These are phyloP conservation scores for Danio tinwini DNA, from an alignment of 2,797 vertebrate species.

Conservation along the genomic window DNA sequence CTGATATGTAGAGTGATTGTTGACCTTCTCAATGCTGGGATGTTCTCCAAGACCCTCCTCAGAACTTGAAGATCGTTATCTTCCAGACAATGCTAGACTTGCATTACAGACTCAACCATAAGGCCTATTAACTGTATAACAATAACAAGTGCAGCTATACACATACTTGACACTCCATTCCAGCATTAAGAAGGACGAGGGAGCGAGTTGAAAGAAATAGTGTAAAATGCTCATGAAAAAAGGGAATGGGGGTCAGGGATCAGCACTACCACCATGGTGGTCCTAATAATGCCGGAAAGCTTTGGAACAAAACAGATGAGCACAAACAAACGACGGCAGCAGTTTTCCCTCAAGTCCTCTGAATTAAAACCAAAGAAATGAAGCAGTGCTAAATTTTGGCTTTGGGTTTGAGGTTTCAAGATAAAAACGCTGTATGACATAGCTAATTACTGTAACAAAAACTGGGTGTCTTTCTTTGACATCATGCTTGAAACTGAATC, in stretches of 20 bases:
- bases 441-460: conserved; percentile 25
- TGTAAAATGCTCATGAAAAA: neutral
- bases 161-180: conserved; percentile 32
- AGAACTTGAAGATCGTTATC: conserved; percentile 14
- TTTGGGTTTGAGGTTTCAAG: conserved; percentile 1
- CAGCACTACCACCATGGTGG: conserved; percentile 20
- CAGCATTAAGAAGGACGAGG: neutral
- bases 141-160: conserved; percentile 10
- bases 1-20: conserved; percentile 8
- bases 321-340: neutral
- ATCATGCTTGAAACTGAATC: neutral
- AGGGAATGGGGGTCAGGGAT: conserved; percentile 3
- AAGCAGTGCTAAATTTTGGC: neutral
- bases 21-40: conserved; percentile 26
- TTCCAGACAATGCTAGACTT: conserved; percentile 46
- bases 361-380: conserved; percentile 18
- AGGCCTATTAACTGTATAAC: conserved; percentile 42
- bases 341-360: neutral
- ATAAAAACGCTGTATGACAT: conserved; percentile 6
- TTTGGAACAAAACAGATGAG: neutral
- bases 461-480: conserved; percentile 25
- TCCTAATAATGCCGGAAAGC: conserved; percentile 15
- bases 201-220: conserved; percentile 1
- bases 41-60: neutral
- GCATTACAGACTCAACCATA: conserved; percentile 34